These are phyloP conservation scores for Trissolcus basalis DNA, from an alignment of 1,140 invertebrate species.

Conservation along the genomic window DNA sequence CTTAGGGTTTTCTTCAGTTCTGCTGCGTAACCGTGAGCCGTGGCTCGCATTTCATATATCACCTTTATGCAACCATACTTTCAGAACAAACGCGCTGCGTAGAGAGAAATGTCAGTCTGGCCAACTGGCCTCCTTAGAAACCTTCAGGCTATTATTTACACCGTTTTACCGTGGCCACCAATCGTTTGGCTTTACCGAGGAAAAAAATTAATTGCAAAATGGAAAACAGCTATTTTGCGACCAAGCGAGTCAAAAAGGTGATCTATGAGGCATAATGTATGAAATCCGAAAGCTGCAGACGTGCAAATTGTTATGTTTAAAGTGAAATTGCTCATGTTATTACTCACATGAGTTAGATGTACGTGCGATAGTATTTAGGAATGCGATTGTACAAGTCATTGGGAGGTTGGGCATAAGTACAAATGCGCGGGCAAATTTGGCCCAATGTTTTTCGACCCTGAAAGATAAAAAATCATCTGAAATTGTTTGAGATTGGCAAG, in stretches of 20 bases:
- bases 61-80: conserved; percentile 55
- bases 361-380: background rate
- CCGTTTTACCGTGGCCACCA: background rate
- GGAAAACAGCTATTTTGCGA: conserved; percentile 15
- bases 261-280: background rate
- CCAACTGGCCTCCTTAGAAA: conserved; percentile 45
- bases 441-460: no score
- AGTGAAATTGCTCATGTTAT: conserved; percentile 1
- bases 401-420: no score
- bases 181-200: background rate
- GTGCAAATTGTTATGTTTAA: conserved; percentile 1
- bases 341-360: background rate
- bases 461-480: no score
- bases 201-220: conserved; percentile 20
- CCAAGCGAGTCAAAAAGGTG: background rate
- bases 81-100: conserved; percentile 36
- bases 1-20: conserved; percentile 52
- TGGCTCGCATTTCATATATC: conserved; percentile 44
- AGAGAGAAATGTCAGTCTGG: conserved; percentile 48
- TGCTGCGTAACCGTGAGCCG: conserved; percentile 45
- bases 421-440: no score
- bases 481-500: no score
- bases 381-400: background rate
- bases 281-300: background rate
- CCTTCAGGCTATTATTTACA: conserved; percentile 45